phyloP scores from a whole-genome alignment of 2,113 vertebrate species.

The Ursus arctos region DNA sequence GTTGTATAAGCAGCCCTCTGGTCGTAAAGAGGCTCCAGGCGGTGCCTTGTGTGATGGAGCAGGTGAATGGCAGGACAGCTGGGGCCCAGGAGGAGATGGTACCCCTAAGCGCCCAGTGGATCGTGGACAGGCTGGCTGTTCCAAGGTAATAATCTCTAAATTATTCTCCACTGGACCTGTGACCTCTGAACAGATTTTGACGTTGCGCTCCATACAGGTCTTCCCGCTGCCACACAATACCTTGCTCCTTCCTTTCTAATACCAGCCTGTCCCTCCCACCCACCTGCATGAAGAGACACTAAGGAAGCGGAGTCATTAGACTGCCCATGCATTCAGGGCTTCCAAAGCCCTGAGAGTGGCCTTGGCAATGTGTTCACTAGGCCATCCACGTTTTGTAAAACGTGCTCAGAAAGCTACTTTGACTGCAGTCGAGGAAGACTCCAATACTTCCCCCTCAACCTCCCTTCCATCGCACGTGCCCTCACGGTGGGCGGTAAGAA shows the following conservation, averaged over 20 bases:
- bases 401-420: neutral
- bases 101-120: neutral
- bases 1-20: constrained; percentile 56
- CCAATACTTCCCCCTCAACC: neutral
- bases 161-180: neutral
- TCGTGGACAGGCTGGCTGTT: neutral
- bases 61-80: neutral
- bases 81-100: neutral
- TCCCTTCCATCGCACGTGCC: neutral
- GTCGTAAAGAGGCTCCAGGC: neutral
- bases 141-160: neutral
- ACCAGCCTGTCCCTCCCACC: neutral
- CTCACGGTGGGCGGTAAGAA: neutral
- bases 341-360: neutral
- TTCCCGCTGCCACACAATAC: neutral
- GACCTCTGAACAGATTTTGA: neutral
- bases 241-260: neutral
- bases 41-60: neutral
- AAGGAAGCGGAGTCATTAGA: neutral
- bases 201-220: neutral
- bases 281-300: neutral
- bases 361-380: neutral
- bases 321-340: neutral
- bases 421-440: neutral
- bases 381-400: neutral